phyloP scores from a whole-genome alignment of 2,888 invertebrate species.

The Cheilosia grossa region DNA sequence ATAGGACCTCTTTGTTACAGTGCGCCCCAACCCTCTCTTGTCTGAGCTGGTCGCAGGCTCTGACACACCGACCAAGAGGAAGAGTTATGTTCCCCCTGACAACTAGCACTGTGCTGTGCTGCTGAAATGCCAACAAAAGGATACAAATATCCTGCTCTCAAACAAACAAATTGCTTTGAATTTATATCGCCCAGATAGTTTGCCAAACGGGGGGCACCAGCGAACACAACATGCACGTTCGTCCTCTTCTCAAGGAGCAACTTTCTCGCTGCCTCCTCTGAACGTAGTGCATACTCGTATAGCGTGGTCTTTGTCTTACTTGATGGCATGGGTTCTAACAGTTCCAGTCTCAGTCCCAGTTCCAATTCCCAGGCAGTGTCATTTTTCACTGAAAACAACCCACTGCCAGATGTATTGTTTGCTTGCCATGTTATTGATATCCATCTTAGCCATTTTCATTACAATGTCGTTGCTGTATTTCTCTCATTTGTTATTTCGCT shows the following conservation, averaged over 20 bases:
- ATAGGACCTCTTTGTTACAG: slow-evolving; percentile 53
- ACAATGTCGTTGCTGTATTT: slow-evolving; percentile 72
- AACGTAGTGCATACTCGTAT: not conserved
- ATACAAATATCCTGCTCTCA: slow-evolving; percentile 71
- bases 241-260: slow-evolving; percentile 32
- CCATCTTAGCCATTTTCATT: slow-evolving; percentile 74
- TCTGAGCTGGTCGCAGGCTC: slow-evolving; percentile 17
- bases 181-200: slow-evolving; percentile 65
- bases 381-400: slow-evolving; percentile 70
- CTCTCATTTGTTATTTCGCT: slow-evolving; percentile 65
- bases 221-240: slow-evolving; percentile 18
- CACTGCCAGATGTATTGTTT: slow-evolving; percentile 73
- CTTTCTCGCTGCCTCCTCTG: slow-evolving; percentile 40
- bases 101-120: slow-evolving; percentile 56
- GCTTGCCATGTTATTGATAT: slow-evolving; percentile 73
- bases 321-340: not conserved
- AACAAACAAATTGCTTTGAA: slow-evolving; percentile 71
- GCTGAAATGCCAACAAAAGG: slow-evolving; percentile 70
- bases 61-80: slow-evolving; percentile 14
- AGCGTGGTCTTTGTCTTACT: slow-evolving; percentile 33
- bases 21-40: not conserved
- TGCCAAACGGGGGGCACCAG: slow-evolving; percentile 40
- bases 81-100: slow-evolving; percentile 62
- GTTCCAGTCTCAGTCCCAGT: no score
- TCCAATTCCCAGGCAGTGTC: slow-evolving; percentile 22